Conservation (phyloP, 2,888 invertebrate genomes). For the Prostheceraeus crozeri region DNA sequence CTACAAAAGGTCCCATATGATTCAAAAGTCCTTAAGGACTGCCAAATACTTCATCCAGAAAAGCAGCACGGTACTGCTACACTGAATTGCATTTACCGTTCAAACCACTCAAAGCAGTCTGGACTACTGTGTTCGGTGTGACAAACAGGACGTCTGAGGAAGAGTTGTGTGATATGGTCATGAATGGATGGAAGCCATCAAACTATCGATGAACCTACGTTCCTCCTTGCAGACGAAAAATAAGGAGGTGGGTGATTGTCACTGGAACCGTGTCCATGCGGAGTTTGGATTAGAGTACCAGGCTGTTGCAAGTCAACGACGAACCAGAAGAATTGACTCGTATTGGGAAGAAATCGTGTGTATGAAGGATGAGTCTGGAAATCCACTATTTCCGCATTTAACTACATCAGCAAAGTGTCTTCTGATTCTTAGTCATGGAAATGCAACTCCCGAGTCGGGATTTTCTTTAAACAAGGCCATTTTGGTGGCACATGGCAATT, state of each 20-base stretch:
- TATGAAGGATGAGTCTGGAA: conserved; percentile 9
- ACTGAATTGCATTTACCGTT: not conserved
- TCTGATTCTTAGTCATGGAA: conserved; percentile 17
- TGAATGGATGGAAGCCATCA: no score
- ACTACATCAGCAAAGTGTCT: conserved; percentile 1
- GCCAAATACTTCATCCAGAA: not conserved
- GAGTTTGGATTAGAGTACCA: conserved; percentile 3
- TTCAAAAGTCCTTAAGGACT: conserved; percentile 10
- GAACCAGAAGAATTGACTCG: conserved; percentile 15
- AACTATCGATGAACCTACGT: no score
- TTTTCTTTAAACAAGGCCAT: conserved; percentile 17
- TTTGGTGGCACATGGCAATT: conserved; percentile 15
- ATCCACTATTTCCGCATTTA: not conserved
- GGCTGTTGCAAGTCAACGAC: no score
- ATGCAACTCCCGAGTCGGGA: conserved; percentile 2
- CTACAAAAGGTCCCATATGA: not conserved
- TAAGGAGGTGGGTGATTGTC: no score
- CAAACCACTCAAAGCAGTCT: no score
- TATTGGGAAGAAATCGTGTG: conserved; percentile 14
- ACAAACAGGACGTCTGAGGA: no score
- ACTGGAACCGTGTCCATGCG: conserved; percentile 17
- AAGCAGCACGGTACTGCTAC: not conserved
- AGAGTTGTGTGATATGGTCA: no score
- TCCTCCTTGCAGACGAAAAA: no score
- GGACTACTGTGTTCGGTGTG: no score